phyloP scores from a whole-genome alignment of 1,140 invertebrate species.

The Stenopsyche tienmushanensis region DNA sequence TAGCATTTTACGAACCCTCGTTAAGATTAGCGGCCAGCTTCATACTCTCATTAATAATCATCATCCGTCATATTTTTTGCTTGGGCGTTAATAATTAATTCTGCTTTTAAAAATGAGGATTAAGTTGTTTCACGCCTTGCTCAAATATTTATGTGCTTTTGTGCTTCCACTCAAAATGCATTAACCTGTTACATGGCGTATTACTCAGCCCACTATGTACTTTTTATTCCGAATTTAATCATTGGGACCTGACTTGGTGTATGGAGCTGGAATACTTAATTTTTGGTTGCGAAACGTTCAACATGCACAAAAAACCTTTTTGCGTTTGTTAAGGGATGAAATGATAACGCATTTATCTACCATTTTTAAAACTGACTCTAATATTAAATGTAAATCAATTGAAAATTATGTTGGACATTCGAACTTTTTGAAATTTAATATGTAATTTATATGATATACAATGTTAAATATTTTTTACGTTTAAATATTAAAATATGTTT shows the following conservation, averaged over 20 bases:
- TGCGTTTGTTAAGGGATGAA: no score
- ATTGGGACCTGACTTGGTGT: no score
- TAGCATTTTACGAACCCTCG: conserved; percentile 29
- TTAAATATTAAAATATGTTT: conserved; percentile 10
- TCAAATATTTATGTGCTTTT: conserved; percentile 27
- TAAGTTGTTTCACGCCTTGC: conserved; percentile 29
- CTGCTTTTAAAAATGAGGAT: conserved; percentile 26
- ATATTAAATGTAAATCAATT: background rate
- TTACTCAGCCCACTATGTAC: no score
- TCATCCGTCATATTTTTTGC: conserved; percentile 34
- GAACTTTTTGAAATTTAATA: no score
- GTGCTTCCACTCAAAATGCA: conserved; percentile 5
- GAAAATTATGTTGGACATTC: background rate
- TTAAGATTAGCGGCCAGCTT: conserved; percentile 27
- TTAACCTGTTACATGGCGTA: no score
- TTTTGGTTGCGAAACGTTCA: no score
- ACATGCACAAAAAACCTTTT: no score
- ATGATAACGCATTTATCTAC: no score
- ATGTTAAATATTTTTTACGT: background rate
- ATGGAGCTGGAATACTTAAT: no score
- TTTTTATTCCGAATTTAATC: no score
- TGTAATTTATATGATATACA: background rate
- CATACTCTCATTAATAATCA: conserved; percentile 35
- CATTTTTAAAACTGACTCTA: no score
- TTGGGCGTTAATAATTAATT: conserved; percentile 29